phyloP scores from a whole-genome alignment of 2,888 invertebrate genomes.

The Nasonia oneida region DNA sequence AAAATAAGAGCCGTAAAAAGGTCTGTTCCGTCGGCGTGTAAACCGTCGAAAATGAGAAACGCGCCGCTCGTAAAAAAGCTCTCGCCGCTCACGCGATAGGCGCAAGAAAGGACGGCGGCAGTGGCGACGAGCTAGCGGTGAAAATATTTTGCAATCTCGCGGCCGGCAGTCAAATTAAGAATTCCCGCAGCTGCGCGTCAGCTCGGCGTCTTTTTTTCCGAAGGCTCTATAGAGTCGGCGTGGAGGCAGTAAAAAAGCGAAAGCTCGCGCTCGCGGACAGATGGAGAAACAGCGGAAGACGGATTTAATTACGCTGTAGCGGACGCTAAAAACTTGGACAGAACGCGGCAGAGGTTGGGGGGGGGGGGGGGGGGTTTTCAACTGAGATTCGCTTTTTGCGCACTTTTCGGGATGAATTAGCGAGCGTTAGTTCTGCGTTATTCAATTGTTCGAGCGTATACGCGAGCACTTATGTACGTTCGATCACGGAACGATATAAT shows the following conservation, averaged over 20 bases:
- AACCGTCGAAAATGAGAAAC: constrained; percentile 31
- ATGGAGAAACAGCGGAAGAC: constrained; percentile 75
- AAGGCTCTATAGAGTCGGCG: not conserved
- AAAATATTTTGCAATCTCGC: constrained; percentile 66
- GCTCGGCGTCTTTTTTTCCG: constrained; percentile 63
- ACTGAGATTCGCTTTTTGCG: constrained; percentile 30
- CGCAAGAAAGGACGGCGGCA: constrained; percentile 26
- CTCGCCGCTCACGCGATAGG: constrained; percentile 15
- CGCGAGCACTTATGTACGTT: not conserved
- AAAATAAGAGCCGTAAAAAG: constrained; percentile 36
- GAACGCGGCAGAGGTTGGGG: not conserved
- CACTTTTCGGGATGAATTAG: not conserved
- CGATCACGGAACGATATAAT: not conserved
- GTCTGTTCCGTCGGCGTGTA: constrained; percentile 1
- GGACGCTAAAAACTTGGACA: constrained; percentile 70
- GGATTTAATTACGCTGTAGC: constrained; percentile 74
- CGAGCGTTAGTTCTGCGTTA: not conserved
- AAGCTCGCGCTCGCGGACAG: constrained; percentile 67
- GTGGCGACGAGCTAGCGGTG: constrained; percentile 18
- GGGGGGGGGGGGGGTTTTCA: constrained; percentile 20
- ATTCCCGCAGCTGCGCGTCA: constrained; percentile 65
- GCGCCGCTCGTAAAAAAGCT: constrained; percentile 37
- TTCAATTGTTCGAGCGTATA: not conserved
- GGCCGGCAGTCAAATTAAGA: constrained; percentile 67
- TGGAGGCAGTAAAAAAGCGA: constrained; percentile 44